These are phyloP conservation scores for Chrysogorgia sp. DNA, from an alignment of 92 coral and sea anemone species.

Conservation along the genomic window DNA sequence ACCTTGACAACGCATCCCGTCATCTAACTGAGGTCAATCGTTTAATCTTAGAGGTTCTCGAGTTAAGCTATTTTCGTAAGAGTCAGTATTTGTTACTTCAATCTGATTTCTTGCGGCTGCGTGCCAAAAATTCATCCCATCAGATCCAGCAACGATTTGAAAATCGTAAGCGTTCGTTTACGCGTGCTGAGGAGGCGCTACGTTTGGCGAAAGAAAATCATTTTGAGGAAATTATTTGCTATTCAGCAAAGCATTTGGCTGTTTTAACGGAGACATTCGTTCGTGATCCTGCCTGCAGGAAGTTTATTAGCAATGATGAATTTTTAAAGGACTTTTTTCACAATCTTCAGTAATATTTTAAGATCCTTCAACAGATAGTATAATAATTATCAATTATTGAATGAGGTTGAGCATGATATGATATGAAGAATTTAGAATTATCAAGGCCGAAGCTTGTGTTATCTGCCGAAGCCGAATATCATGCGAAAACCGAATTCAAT, in stretches of 20 bases:
- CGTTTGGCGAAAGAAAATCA: neutral
- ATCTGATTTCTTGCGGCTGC: neutral
- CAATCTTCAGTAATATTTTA: no score
- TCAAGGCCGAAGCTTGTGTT: no score
- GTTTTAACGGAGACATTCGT: neutral
- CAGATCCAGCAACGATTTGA: no score
- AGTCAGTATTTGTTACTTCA: neutral
- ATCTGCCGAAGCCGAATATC: no score
- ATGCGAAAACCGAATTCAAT: no score
- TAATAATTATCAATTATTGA: no score
- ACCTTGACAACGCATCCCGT: neutral
- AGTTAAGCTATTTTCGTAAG: slow-evolving; percentile 4
- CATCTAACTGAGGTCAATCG: neutral
- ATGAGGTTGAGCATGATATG: no score
- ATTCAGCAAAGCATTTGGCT: neutral
- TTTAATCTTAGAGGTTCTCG: neutral
- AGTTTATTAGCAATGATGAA: no score
- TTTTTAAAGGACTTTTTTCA: no score
- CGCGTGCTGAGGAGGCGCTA: neutral
- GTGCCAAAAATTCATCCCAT: neutral
- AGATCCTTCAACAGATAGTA: no score
- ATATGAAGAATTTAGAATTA: no score
- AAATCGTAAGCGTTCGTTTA: slow-evolving; percentile 1
- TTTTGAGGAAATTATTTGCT: neutral
- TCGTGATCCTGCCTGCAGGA: neutral